Base-by-base conservation (phyloP, 2,113 vertebrate genomes). In the Lepidothrix coronata region DNA sequence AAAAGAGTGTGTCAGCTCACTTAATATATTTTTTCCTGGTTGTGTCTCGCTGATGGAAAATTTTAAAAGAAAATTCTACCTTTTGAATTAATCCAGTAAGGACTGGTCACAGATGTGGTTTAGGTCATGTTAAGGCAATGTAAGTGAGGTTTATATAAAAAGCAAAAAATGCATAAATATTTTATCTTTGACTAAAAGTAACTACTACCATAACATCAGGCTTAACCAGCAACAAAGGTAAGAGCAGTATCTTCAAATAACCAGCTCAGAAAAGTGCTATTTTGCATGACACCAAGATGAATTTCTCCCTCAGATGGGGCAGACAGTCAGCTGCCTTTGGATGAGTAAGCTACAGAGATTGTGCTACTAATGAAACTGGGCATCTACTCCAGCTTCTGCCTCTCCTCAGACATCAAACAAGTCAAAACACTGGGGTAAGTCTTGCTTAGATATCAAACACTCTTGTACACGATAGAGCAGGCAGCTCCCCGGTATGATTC, bases 401-500 rank as follows among this genome's bases (percentile, higher is more conserved):
- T 35, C 1, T 15, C 24, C 28, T 88, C 41, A 70, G 51, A n/a
- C 18, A 71, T 19, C 55, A 58, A 66, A 62, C 14, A 44, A 62
- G 16, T 33, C 41, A 75, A 54, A 85, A 44, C 16, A 27, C 24
- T 21, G 3, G 2, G 28, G 16, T 70, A 30, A 72, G 6, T 51
- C 62, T 89, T 28, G 24, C 22, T 65, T 39, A 23, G 58, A 24
- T 72, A 46, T 35, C 2, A 8, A 33, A 73, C 55, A 20, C 4
- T 71, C 16, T 37, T 0, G 0, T 22, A 19, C 28, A n/a, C 19
- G n/a, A 2, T 30, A 48, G 9, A 68, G 41, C 65, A 91, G 33
- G n/a, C 19, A 63, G 14, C 31, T 67, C 8, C 31, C 14, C 31
- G 15, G 4, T 44, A 21, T 33, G 59, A 59, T 9, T 65, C 27